These are phyloP conservation scores for Cottoperca gobio DNA, from an alignment of 2,797 vertebrate genomes.

Conservation along the genomic window DNA sequence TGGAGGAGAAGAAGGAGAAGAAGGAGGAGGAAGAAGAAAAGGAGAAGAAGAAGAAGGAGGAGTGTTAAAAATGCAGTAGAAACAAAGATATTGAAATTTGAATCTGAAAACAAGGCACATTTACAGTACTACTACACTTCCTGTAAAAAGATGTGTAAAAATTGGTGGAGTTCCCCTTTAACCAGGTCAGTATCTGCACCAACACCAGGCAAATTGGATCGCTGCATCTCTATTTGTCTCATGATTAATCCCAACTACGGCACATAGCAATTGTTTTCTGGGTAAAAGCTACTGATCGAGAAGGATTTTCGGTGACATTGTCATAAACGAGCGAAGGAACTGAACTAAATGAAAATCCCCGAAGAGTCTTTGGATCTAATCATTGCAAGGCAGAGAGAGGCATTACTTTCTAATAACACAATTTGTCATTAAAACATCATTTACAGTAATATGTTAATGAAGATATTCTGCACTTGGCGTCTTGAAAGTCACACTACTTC, in stretches of 20 bases:
- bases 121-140: background rate
- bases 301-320: conserved; percentile 25
- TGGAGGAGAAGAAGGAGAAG: too few relatives aligned
- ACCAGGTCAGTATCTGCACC: conserved; percentile 2
- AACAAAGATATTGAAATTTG: too few relatives aligned
- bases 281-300: conserved; percentile 10
- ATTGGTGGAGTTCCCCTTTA: background rate
- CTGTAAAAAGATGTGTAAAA: background rate
- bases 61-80: too few relatives aligned
- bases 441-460: conserved; percentile 17
- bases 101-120: too few relatives aligned
- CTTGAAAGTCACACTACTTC: conserved; percentile 44
- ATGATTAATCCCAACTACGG: conserved; percentile 31
- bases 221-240: conserved; percentile 8
- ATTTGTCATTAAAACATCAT: conserved; percentile 19
- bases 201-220: background rate
- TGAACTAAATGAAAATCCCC: conserved; percentile 13
- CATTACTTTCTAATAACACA: conserved; percentile 10
- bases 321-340: conserved; percentile 8
- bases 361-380: conserved; percentile 13
- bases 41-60: too few relatives aligned
- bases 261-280: conserved; percentile 11
- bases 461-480: conserved; percentile 11
- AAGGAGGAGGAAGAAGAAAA: too few relatives aligned
- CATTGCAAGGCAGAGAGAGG: background rate